These are phyloP conservation scores for Enteromius fasciolatus DNA, from an alignment of 2,797 vertebrate genomes.

Conservation along the genomic window DNA sequence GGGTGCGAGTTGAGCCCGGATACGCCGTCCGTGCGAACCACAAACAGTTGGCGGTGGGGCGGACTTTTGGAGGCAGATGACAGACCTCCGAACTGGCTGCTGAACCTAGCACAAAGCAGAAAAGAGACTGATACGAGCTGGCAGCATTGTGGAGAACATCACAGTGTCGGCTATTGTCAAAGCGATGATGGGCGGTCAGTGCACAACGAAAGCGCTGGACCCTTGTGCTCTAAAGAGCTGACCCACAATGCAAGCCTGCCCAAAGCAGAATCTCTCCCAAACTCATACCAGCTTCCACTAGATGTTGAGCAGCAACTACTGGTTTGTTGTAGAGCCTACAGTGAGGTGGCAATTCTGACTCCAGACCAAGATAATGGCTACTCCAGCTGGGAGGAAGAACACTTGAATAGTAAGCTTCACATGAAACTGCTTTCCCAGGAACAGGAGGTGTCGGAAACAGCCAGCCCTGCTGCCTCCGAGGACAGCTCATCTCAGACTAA, in stretches of 20 bases:
- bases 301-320: conserved; percentile 49
- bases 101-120: conserved; percentile 52
- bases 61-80: conserved; percentile 62
- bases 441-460: conserved; percentile 33
- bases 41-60: conserved; percentile 62
- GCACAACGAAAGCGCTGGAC: conserved; percentile 71
- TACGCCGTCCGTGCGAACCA: neutral
- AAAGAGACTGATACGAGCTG: conserved; percentile 35
- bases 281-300: conserved; percentile 49
- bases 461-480: neutral
- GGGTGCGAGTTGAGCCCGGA: conserved; percentile 39
- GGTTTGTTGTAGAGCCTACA: conserved; percentile 47
- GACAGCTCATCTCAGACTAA: neutral
- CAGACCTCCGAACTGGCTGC: conserved; percentile 24
- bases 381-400: conserved; percentile 90
- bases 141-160: conserved; percentile 40
- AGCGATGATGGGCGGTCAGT: conserved; percentile 49
- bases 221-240: conserved; percentile 61
- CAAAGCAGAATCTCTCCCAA: conserved; percentile 59
- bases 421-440: conserved; percentile 41
- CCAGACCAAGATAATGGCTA: conserved; percentile 90
- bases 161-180: conserved; percentile 62
- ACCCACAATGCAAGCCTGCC: conserved; percentile 60
- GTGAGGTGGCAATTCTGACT: conserved; percentile 61
- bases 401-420: conserved; percentile 58